These are phyloP conservation scores for Anadara kagoshimensis DNA, from an alignment of 1,140 invertebrate genomes.

Conservation along the genomic window DNA sequence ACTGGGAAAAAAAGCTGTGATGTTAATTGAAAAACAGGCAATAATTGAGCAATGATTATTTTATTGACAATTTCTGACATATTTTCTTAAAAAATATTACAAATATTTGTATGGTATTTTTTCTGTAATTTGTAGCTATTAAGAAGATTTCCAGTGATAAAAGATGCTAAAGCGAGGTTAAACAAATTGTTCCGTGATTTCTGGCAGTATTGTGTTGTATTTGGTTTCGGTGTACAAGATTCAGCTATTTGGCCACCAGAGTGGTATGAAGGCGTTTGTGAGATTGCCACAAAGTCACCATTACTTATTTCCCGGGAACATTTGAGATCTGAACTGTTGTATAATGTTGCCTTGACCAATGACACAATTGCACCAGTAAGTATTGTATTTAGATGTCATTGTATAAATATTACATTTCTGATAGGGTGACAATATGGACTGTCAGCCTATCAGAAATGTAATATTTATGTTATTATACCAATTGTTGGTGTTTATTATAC, in stretches of 20 bases:
- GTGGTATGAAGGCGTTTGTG: slow-evolving; percentile 97
- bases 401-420: too few species aligned
- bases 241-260: slow-evolving; percentile 95
- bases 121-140: slow-evolving; percentile 78
- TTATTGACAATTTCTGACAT: too few species aligned
- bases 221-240: slow-evolving; percentile 94
- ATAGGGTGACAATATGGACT: too few species aligned
- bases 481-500: too few species aligned
- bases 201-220: slow-evolving; percentile 99
- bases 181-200: slow-evolving; percentile 98
- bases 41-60: too few species aligned
- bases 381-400: too few species aligned
- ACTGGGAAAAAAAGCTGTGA: too few species aligned
- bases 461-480: too few species aligned
- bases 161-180: slow-evolving; percentile 91
- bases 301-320: slow-evolving; percentile 87
- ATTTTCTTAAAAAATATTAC: too few species aligned
- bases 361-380: slow-evolving; percentile 89
- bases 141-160: slow-evolving; percentile 89
- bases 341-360: slow-evolving; percentile 96
- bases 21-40: too few species aligned
- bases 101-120: too few species aligned
- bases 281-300: slow-evolving; percentile 97
- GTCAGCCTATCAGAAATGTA: too few species aligned
- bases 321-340: slow-evolving; percentile 94